phyloP scores from a whole-genome alignment of 1,140 invertebrate species.

The Aphaenogaster floridana region DNA sequence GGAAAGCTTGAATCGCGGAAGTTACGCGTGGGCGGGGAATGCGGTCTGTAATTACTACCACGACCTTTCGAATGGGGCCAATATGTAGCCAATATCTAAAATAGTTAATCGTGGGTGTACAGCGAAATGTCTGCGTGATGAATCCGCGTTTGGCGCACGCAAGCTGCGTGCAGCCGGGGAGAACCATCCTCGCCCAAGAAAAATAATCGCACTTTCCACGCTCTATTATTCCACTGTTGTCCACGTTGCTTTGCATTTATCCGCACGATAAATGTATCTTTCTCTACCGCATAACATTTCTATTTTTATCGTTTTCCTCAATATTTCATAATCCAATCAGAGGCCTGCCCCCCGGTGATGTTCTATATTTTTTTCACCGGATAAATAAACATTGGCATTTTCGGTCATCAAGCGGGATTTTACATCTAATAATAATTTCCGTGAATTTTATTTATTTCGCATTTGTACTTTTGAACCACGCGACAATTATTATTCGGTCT shows the following conservation, averaged over 20 bases:
- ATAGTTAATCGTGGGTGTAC: constrained; percentile 67
- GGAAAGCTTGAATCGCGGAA: constrained; percentile 46
- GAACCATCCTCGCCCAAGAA: constrained; percentile 14
- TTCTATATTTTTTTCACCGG: background rate
- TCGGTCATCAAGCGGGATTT: background rate
- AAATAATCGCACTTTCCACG: constrained; percentile 60
- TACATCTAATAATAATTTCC: background rate
- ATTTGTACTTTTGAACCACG: background rate
- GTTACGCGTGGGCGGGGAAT: background rate
- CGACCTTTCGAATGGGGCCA: constrained; percentile 62
- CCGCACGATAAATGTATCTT: background rate
- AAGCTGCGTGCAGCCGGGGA: constrained; percentile 3
- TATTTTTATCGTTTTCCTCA: background rate
- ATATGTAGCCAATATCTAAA: constrained; percentile 57
- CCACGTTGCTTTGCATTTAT: constrained; percentile 16
- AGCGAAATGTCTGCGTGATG: constrained; percentile 36
- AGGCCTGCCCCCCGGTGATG: background rate
- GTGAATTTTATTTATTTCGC: background rate
- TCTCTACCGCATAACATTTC: background rate
- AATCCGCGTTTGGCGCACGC: constrained; percentile 56
- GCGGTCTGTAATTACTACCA: constrained; percentile 63
- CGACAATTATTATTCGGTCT: background rate
- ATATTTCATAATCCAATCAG: background rate
- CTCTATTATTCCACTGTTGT: constrained; percentile 14
- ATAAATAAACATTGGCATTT: background rate